Evolutionary conservation across 2,113 vertebrate species (phyloP), one percentile per base, ranked within the genome.

Genomic region (Corythaeola cristata): DNA sequence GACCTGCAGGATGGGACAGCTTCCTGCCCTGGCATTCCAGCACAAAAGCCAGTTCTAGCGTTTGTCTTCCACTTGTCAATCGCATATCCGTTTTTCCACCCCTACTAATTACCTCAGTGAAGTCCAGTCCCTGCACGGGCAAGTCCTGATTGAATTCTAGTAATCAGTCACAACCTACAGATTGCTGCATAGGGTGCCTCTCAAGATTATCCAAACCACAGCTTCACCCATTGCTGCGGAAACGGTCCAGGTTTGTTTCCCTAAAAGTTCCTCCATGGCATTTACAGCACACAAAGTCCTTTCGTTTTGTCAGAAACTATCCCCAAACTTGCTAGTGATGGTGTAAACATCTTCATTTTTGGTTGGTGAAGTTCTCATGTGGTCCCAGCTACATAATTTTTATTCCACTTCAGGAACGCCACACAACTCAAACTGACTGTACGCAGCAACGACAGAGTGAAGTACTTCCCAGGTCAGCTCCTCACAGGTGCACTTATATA

Each of bases 311-410:
- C 53, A 41, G 53, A 64, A 14, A 8, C 30, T 23, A 20, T 6
- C 27, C 58, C 62, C 53, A 79, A 1, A 55, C 53, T 62, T 52
- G 24, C 35, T 66, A 39, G 7, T 7, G 22, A 60, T 12, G 24
- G 32, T 27, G 17, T 23, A 62, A 85, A 84, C 0, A 0, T 5
- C n/a, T 1, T 69, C 23, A 23, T 3, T 63, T 49, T n/a, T 20
- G 14, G 27, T 4, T 17, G 6, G 12, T 35, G 39, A 84, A 24
- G 35, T 12, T 47, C 21, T 32, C 49, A 21, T 2, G 0, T 10
- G 37, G 37, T 27, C 73, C 21, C 44, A 78, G 24, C 9, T 5
- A 23, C 16, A 1, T 13, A 10, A 15, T 28, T 91, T 72, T 72
- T 62, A 35, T 14, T 72, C 33, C 11, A 3, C n/a, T 52, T 47